Conservation (phyloP, 2,113 vertebrate species). For the Dendropsophus ebraccatus region DNA sequence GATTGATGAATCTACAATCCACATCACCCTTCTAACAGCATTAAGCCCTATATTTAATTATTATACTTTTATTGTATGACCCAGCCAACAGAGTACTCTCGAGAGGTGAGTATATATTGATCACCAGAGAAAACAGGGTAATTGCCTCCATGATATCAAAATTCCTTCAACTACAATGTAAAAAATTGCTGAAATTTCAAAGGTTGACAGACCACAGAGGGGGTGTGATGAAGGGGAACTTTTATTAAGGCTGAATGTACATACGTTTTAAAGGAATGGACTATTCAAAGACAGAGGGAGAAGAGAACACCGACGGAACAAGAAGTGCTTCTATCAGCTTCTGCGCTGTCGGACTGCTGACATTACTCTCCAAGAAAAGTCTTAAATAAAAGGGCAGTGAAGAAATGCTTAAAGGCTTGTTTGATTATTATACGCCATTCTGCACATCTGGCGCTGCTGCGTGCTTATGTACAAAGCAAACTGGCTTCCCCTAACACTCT, state of each 20-base stretch:
- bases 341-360: background rate
- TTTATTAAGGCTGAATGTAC: background rate
- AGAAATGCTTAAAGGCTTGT: background rate
- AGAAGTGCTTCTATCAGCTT: background rate
- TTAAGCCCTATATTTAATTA: background rate
- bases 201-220: background rate
- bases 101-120: background rate
- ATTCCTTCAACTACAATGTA: background rate
- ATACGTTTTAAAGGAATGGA: background rate
- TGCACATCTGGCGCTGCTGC: slow-evolving; percentile 8
- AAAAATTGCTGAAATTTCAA: background rate
- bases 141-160: background rate
- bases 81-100: background rate
- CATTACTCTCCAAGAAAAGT: background rate
- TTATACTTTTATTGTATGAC: background rate
- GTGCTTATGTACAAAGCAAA: slow-evolving; percentile 10
- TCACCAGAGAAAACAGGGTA: background rate
- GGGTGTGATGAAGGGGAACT: background rate
- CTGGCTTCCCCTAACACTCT: background rate
- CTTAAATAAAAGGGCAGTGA: slow-evolving; percentile 2
- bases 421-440: slow-evolving; percentile 23
- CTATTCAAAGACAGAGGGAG: background rate
- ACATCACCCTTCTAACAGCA: background rate
- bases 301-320: background rate
- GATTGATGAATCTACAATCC: background rate